phyloP scores from a whole-genome alignment of 2,113 vertebrate species.

The Dryoscopus gambensis region DNA sequence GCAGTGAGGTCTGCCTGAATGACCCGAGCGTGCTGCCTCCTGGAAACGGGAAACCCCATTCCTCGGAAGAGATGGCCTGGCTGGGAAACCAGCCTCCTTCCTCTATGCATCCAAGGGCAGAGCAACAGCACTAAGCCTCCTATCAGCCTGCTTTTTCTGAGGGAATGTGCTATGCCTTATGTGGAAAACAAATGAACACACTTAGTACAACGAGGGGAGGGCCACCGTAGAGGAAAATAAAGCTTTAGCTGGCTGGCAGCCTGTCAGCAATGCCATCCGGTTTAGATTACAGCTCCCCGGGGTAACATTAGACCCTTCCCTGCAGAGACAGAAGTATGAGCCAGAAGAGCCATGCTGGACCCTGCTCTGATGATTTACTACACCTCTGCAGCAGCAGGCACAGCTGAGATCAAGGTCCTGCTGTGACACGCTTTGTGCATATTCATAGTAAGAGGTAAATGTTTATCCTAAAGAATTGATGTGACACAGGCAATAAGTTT shows the following conservation, averaged over 20 bases:
- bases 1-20: neutral
- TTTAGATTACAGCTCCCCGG: neutral
- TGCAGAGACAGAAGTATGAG: neutral
- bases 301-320: slow-evolving; percentile 35
- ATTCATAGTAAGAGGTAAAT: neutral
- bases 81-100: neutral
- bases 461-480: neutral
- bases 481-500: neutral
- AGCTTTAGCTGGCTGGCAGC: slow-evolving; percentile 7
- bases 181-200: neutral
- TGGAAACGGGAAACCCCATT: neutral
- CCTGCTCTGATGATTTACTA: neutral
- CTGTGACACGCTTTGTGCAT: neutral
- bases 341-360: neutral
- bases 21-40: rapidly evolving
- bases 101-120: neutral
- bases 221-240: neutral
- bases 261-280: neutral
- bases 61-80: neutral
- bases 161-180: neutral
- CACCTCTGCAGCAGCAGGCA: neutral
- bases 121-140: neutral
- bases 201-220: neutral
- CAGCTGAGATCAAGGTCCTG: neutral
- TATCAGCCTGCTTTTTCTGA: neutral